phyloP scores from a whole-genome alignment of 2,797 vertebrate genomes.

The Anabas testudineus region DNA sequence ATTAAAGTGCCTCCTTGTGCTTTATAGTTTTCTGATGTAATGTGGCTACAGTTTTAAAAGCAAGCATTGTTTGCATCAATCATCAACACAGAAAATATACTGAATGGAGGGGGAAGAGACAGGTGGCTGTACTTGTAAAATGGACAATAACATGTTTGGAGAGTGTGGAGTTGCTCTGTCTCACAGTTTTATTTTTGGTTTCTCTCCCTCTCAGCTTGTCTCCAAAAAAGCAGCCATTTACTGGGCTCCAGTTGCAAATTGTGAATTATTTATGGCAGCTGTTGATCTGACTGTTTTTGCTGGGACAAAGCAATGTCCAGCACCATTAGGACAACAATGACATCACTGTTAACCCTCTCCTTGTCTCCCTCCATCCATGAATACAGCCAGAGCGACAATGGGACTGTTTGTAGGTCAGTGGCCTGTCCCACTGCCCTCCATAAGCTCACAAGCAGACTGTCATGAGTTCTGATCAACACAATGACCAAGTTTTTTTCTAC shows the following conservation, averaged over 20 bases:
- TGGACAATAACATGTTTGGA: conserved; percentile 2
- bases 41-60: neutral
- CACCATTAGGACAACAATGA: conserved; percentile 64
- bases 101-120: conserved; percentile 27
- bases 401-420: conserved; percentile 67
- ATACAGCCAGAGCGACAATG: conserved; percentile 48
- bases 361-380: conserved; percentile 17
- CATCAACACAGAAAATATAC: neutral
- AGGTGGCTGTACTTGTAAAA: conserved; percentile 12
- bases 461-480: conserved; percentile 51
- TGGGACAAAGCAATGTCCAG: conserved; percentile 62
- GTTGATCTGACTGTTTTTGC: conserved; percentile 32
- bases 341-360: conserved; percentile 71
- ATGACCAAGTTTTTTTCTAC: neutral
- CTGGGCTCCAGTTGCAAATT: conserved; percentile 41
- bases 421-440: conserved; percentile 64
- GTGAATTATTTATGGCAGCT: conserved; percentile 66
- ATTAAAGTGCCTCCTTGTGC: neutral
- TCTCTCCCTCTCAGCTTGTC: neutral
- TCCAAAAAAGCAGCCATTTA: conserved; percentile 41
- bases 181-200: conserved; percentile 53
- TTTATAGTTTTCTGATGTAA: neutral
- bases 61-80: neutral
- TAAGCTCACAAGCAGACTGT: conserved; percentile 37
- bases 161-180: conserved; percentile 15